Evolutionary conservation across 2,797 vertebrate genomes (phyloP).

Genomic region (Fringilla coelebs): DNA sequence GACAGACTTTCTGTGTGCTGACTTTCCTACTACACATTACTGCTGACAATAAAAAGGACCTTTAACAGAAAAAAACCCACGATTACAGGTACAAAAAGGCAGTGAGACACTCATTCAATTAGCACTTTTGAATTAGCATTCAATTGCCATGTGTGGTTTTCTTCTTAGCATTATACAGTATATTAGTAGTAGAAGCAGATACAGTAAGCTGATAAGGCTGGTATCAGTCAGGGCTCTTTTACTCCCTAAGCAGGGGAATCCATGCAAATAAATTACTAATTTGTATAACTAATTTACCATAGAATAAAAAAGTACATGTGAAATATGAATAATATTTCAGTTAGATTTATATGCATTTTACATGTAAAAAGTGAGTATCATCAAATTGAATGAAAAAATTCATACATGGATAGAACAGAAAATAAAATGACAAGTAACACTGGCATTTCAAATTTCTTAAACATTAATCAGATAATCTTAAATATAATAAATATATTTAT

Average conservation of each 20-base stretch:
- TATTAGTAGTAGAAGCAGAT: not conserved
- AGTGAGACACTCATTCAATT: not conserved
- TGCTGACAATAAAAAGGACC: not conserved
- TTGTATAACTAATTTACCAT: not conserved
- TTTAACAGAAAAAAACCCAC: not conserved
- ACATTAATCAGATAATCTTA: not conserved
- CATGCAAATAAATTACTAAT: not conserved
- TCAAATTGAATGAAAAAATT: not conserved
- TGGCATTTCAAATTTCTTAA: not conserved
- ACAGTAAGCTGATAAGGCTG: not conserved
- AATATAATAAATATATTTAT: not conserved
- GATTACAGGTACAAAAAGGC: not conserved
- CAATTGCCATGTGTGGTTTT: not conserved
- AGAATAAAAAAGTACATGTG: not conserved
- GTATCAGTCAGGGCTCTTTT: not conserved
- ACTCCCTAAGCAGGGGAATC: not conserved
- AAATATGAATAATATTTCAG: not conserved
- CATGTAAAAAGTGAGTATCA: not conserved
- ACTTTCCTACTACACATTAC: not conserved
- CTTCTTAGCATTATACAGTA: not conserved
- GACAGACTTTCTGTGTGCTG: not conserved
- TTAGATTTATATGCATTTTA: not conserved
- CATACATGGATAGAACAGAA: not conserved
- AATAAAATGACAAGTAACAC: not conserved
- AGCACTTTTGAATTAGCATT: not conserved